These are phyloP conservation scores for Entomobrya multifasciata DNA, from an alignment of 2,888 invertebrate species.

Conservation along the genomic window DNA sequence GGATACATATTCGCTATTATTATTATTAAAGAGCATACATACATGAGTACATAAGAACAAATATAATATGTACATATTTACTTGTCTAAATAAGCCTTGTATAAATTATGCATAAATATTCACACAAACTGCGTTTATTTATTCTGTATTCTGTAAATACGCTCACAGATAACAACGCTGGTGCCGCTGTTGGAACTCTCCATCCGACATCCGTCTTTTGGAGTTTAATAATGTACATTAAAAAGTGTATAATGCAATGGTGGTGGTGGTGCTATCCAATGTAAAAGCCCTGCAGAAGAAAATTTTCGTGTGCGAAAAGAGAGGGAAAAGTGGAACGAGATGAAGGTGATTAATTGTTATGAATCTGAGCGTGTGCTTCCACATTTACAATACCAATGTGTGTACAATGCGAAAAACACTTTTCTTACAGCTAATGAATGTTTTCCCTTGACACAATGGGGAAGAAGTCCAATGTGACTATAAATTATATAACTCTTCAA, in stretches of 20 bases:
- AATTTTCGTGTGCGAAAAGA: conserved; percentile 64
- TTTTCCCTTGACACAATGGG: conserved; percentile 78
- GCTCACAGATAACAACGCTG: not conserved
- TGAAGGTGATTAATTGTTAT: conserved; percentile 78
- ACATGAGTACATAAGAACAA: too few relatives aligned
- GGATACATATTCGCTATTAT: not conserved
- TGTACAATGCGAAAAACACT: conserved; percentile 76
- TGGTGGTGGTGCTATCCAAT: too few relatives aligned
- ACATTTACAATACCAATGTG: conserved; percentile 72
- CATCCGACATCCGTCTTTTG: conserved; percentile 35
- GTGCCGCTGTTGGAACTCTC: not conserved
- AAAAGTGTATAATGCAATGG: conserved; percentile 17
- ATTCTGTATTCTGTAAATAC: conserved; percentile 46
- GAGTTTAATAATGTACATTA: conserved; percentile 45
- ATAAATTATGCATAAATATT: conserved; percentile 25
- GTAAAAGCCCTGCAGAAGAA: conserved; percentile 17
- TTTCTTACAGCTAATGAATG: conserved; percentile 78
- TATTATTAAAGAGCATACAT: not conserved
- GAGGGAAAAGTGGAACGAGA: conserved; percentile 67
- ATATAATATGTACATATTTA: too few relatives aligned
- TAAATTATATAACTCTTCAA: conserved; percentile 78
- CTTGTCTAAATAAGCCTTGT: not conserved
- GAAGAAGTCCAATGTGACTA: conserved; percentile 76
- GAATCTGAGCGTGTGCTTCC: conserved; percentile 76
- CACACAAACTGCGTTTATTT: conserved; percentile 39